A percentile compares a stretch with the other conserved stretches of the same genome.
Evolutionary conservation across 1,140 invertebrate genomes (phyloP).

Genomic region (Hetaerina americana): DNA sequence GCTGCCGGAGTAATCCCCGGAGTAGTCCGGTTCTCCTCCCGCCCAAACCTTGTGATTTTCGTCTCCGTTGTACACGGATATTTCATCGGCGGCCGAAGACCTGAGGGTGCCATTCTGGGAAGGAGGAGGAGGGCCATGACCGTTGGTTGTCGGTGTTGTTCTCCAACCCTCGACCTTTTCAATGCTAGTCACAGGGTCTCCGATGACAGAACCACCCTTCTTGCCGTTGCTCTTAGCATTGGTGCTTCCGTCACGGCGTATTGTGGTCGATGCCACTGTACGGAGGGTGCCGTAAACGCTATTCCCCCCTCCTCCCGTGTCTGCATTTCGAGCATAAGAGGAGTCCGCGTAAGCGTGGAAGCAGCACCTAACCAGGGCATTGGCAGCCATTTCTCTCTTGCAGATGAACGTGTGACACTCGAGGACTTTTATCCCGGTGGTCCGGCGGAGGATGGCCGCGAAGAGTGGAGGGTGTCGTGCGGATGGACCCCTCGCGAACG

Average conservation of each 20-base stretch:
- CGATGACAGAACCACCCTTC: conserved; percentile 13
- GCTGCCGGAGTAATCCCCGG: conserved; percentile 56
- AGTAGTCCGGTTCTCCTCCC: conserved; percentile 54
- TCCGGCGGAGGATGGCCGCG: conserved; percentile 86
- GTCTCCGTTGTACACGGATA: conserved; percentile 72
- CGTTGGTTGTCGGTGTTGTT: conserved; percentile 33
- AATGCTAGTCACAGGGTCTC: conserved; percentile 16
- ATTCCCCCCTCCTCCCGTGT: conserved; percentile 24
- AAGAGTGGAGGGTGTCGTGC: conserved; percentile 91
- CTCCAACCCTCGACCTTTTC: conserved; percentile 37
- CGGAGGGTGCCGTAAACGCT: conserved; percentile 35
- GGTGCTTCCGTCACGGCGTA: not conserved
- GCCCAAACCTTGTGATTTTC: conserved; percentile 91
- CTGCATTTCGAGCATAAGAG: conserved; percentile 60
- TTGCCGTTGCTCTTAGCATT: conserved; percentile 1
- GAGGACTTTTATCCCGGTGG: conserved; percentile 94
- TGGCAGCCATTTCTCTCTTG: conserved; percentile 86
- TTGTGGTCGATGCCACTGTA: conserved; percentile 7
- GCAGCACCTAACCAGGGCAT: conserved; percentile 84
- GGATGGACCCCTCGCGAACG: conserved; percentile 75
- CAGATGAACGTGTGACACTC: conserved; percentile 99
- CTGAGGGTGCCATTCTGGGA: conserved; percentile 21
- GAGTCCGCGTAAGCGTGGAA: conserved; percentile 92
- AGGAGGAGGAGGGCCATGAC: conserved; percentile 28
- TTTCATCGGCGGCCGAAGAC: conserved; percentile 41